Evolutionary conservation across 2,113 vertebrate species (phyloP).

Genomic region (Camelus dromedarius): DNA sequence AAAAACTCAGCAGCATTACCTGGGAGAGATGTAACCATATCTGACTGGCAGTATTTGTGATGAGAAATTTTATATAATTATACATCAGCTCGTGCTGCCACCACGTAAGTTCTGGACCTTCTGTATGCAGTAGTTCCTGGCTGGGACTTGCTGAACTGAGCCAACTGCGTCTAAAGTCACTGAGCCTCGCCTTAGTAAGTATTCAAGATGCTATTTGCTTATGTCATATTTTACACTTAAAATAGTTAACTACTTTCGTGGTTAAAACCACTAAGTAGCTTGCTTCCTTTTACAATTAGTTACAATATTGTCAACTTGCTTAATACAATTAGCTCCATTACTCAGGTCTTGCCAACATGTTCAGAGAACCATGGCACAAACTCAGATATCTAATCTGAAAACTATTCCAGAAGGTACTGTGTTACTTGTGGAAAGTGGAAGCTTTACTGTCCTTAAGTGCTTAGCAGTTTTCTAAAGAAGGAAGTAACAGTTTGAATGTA

Average conservation of each 20-base stretch:
- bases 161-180: not conserved
- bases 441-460: not conserved
- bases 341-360: not conserved
- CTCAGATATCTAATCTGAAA: not conserved
- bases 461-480: not conserved
- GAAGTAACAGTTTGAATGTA: not conserved
- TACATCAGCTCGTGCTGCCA: not conserved
- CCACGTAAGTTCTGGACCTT: not conserved
- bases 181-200: not conserved
- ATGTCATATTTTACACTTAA: constrained; percentile 23
- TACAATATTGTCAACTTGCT: not conserved
- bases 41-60: not conserved
- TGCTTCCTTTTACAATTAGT: not conserved
- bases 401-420: not conserved
- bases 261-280: not conserved
- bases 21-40: not conserved
- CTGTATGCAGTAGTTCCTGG: not conserved
- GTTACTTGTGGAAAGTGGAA: not conserved
- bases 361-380: not conserved
- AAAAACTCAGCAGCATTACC: not conserved
- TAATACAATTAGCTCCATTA: not conserved
- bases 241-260: not conserved
- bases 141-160: not conserved
- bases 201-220: not conserved
- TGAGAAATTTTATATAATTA: not conserved